These are phyloP conservation scores for Hyperoplus immaculatus DNA, from an alignment of 2,797 vertebrate genomes.

Conservation along the genomic window DNA sequence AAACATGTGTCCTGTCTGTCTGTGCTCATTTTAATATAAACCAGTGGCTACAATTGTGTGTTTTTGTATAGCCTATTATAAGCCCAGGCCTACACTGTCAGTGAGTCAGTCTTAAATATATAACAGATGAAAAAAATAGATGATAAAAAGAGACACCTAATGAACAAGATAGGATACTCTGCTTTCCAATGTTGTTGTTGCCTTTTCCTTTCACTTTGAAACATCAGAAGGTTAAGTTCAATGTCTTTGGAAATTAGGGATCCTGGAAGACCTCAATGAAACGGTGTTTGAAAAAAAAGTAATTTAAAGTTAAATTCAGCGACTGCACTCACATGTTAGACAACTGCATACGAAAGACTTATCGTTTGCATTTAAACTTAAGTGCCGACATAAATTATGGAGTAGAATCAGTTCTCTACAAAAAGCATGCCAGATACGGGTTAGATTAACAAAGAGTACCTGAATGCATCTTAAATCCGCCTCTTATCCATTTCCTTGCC, in stretches of 20 bases:
- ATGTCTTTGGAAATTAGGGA: rapidly evolving
- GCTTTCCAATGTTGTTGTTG: background rate
- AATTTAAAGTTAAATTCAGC: background rate
- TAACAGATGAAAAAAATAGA: background rate
- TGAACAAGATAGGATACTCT: background rate
- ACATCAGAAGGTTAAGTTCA: conserved; percentile 1
- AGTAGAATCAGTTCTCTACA: background rate
- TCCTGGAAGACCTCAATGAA: background rate
- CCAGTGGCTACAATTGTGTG: background rate
- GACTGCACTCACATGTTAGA: background rate
- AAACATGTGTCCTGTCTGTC: background rate
- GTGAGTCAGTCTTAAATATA: background rate
- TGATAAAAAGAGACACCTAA: no score
- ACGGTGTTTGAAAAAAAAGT: background rate
- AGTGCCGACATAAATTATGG: background rate
- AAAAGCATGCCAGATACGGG: no score
- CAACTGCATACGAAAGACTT: background rate
- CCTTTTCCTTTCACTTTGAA: background rate
- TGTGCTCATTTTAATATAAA: background rate
- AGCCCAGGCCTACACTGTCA: background rate
- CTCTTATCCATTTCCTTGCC: background rate
- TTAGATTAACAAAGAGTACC: background rate
- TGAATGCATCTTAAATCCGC: conserved; percentile 36
- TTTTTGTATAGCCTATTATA: no score
- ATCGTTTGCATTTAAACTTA: background rate